These are phyloP conservation scores for Eulithis testata DNA, from an alignment of 2,888 invertebrate species.

Conservation along the genomic window DNA sequence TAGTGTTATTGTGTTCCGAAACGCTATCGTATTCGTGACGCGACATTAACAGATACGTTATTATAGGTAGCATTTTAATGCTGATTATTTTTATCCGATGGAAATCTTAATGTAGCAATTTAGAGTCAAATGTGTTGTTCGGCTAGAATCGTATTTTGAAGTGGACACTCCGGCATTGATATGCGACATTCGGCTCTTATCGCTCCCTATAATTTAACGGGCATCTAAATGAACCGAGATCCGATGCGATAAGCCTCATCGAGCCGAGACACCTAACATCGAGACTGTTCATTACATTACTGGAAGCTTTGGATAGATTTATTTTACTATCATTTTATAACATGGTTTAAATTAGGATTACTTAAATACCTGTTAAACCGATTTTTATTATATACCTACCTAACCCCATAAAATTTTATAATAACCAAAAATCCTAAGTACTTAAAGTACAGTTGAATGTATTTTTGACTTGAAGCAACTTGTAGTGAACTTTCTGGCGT, in stretches of 20 bases:
- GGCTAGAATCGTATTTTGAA: constrained; percentile 64
- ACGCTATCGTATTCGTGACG: constrained; percentile 47
- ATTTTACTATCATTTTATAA: constrained; percentile 62
- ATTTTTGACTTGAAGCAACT: constrained; percentile 13
- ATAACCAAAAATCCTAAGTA: background rate
- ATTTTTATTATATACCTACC: constrained; percentile 21
- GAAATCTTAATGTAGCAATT: constrained; percentile 75
- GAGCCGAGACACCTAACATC: constrained; percentile 71
- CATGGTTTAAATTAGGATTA: constrained; percentile 45
- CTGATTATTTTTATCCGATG: constrained; percentile 63
- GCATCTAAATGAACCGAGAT: constrained; percentile 81
- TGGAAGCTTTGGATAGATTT: constrained; percentile 65
- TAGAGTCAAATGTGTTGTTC: constrained; percentile 66
- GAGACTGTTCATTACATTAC: constrained; percentile 71
- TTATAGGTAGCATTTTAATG: constrained; percentile 55
- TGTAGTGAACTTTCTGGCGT: constrained; percentile 30
- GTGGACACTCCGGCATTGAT: constrained; percentile 63
- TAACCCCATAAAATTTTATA: constrained; percentile 8
- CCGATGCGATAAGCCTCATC: constrained; percentile 78
- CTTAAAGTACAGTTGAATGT: constrained; percentile 6
- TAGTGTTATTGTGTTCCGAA: constrained; percentile 69
- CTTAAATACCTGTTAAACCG: constrained; percentile 1
- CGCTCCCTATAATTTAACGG: constrained; percentile 79
- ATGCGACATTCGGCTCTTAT: constrained; percentile 74
- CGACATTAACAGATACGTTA: constrained; percentile 35